Conservation (phyloP, 2,113 vertebrate species). For the Dipodomys ordii region DNA sequence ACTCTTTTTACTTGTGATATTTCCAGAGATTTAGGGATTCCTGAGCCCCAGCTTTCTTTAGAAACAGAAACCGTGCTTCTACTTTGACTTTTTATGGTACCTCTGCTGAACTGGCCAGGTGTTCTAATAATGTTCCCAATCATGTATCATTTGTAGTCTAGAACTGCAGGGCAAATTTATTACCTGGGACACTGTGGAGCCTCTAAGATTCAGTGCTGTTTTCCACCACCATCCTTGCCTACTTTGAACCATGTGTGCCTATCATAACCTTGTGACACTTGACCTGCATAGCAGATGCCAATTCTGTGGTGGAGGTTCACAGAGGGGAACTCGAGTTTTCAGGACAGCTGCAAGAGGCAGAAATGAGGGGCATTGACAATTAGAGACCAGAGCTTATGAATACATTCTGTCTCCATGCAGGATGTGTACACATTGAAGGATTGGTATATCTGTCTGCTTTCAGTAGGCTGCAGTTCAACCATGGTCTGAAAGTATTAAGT, state of each 20-base stretch:
- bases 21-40: neutral
- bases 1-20: too few relatives aligned
- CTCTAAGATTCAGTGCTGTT: neutral
- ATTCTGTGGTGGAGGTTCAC: neutral
- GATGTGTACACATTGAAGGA: neutral
- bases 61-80: neutral
- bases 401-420: accelerated
- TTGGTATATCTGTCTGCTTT: neutral
- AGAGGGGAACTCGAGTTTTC: neutral
- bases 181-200: neutral
- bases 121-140: neutral
- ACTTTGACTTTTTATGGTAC: neutral
- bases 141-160: neutral
- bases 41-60: neutral
- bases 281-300: neutral
- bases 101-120: too few relatives aligned
- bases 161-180: neutral
- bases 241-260: neutral
- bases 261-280: accelerated
- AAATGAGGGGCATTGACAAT: neutral
- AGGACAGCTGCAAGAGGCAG: neutral
- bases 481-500: neutral
- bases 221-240: too few relatives aligned
- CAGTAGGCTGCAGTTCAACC: neutral
- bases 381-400: neutral